Evolutionary conservation across 1,140 invertebrate species (phyloP).

Genomic region (Hyles euphorbiae): DNA sequence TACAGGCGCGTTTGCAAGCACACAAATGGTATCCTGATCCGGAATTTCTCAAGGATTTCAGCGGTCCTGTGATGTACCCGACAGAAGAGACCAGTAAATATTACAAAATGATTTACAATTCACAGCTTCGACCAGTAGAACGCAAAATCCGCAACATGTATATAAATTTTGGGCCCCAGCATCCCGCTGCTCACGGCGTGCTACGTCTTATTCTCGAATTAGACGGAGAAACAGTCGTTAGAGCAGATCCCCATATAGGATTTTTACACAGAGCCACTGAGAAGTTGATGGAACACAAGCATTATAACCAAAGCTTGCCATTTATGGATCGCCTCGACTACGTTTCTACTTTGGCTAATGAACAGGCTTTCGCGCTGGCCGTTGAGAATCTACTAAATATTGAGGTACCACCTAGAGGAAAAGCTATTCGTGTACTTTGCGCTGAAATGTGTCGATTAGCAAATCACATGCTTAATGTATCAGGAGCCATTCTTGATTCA

Average conservation of each 20-base stretch:
- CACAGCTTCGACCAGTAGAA: slow-evolving; percentile 70
- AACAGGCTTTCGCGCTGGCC: slow-evolving; percentile 95
- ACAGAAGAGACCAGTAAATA: slow-evolving; percentile 43
- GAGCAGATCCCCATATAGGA: slow-evolving; percentile 96
- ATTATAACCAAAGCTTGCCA: slow-evolving; percentile 96
- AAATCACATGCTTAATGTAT: slow-evolving; percentile 96
- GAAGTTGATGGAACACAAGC: slow-evolving; percentile 99
- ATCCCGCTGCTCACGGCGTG: slow-evolving; percentile 99
- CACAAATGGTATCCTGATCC: slow-evolving; percentile 61
- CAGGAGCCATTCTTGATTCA: slow-evolving; percentile 93
- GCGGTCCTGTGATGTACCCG: slow-evolving; percentile 78
- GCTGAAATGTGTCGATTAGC: slow-evolving; percentile 92
- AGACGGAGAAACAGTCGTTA: slow-evolving; percentile 93
- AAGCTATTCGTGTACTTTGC: slow-evolving; percentile 95
- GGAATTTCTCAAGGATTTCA: slow-evolving; percentile 77
- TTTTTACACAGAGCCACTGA: slow-evolving; percentile 98
- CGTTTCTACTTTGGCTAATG: slow-evolving; percentile 99
- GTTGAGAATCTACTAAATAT: slow-evolving; percentile 98
- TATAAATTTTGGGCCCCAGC: slow-evolving; percentile 98
- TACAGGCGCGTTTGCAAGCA: slow-evolving; percentile 26
- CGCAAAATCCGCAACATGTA: slow-evolving; percentile 87
- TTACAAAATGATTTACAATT: slow-evolving; percentile 48
- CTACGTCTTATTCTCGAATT: slow-evolving; percentile 95
- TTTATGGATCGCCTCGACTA: slow-evolving; percentile 99
- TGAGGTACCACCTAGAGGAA: slow-evolving; percentile 93